Percentiles rank a stretch among this genome's conserved stretches.
Evolutionary conservation across 53 echinoderm and acorn worm species (phyloP).

Genomic region (Holothuria scabra): DNA sequence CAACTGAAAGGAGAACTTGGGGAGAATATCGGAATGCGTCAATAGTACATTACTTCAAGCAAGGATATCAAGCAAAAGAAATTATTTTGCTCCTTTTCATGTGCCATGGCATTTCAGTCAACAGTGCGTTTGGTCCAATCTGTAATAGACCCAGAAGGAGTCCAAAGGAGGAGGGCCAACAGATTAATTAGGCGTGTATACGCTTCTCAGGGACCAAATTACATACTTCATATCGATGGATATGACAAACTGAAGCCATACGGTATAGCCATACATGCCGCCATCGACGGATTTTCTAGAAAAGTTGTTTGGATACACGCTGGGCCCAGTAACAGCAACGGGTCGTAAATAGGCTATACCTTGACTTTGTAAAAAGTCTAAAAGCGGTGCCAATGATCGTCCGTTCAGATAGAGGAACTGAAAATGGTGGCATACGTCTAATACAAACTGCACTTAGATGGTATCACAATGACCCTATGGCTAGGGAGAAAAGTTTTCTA

Average conservation of each 20-base stretch:
- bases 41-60: too few relatives aligned
- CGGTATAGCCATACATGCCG: conserved; percentile 2
- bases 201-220: not conserved
- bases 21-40: too few relatives aligned
- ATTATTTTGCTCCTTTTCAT: too few relatives aligned
- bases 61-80: too few relatives aligned
- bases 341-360: not conserved
- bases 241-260: conserved; percentile 1
- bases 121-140: not conserved
- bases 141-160: conserved; percentile 24
- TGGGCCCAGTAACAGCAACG: not conserved
- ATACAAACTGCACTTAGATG: not conserved
- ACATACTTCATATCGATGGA: conserved; percentile 12
- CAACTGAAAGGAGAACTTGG: too few relatives aligned
- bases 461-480: not conserved
- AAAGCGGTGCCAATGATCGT: not conserved
- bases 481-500: not conserved
- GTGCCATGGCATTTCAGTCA: too few relatives aligned
- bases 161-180: not conserved
- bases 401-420: not conserved
- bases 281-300: conserved; percentile 37
- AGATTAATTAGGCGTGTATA: not conserved
- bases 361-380: not conserved
- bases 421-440: not conserved
- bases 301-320: conserved; percentile 6